Evolutionary conservation across 2,797 vertebrate genomes (phyloP), one percentile per base, ranked within the genome.

Genomic region (Sebastiscus tertius): DNA sequence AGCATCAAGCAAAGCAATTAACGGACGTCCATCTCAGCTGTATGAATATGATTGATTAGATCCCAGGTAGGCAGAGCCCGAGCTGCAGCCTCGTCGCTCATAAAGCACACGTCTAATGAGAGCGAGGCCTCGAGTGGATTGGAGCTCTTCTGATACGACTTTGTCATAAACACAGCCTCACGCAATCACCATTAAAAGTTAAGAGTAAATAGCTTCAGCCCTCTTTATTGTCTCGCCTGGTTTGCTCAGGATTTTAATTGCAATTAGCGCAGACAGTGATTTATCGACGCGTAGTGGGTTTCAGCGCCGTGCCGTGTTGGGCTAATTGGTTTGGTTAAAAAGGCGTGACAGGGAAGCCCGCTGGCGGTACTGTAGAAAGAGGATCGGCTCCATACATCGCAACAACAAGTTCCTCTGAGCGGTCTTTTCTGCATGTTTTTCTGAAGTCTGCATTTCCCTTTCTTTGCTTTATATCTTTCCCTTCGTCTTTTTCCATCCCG

Each of bases 301-400:
- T 89, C 69, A 39, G 90, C 83, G 34, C 79, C 34, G 63, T 77
- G 89, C 81, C 64, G 65, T 54, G 89, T 83, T 65, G 16, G 90
- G 87, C 88, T 96, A 96, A 96, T 96, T 96, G 95, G 90, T 93
- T 95, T 94, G 90, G 91, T 91, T 93, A 94, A 93, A 94, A 90
- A 91, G 89, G 91, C 92, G 80, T 96, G 94, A 95, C 92, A 80
- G 84, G 69, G 83, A 81, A 81, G 86, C 82, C 55, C 2, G 63
- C 77, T 54, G 77, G 84, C 67, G 82, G 67, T 31, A 18, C 76
- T 42, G 63, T n/a, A 9, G 49, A 10, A 73, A 55, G 70, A 69
- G 26, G 54, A 80, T 52, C n/a, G 4, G 31, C 68, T 78, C 22
- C 36, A 20, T 10, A 26, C 31, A 79, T 75, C 12, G 18, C 60